Evolutionary conservation across 1,140 invertebrate genomes (phyloP), one percentile per base, ranked within the genome.

Genomic region (Leptoteleia sp.): DNA sequence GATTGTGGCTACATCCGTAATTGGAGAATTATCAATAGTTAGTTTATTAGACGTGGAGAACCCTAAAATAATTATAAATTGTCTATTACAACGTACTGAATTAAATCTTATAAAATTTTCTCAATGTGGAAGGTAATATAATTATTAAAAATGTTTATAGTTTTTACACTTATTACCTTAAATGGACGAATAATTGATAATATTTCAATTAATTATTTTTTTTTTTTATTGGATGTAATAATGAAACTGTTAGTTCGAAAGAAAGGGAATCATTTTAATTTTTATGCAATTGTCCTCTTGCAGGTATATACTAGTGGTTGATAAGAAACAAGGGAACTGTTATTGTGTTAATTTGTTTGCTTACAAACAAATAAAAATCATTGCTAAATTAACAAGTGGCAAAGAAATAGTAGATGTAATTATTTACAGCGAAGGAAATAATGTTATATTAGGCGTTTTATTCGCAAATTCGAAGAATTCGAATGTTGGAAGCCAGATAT

Each of bases 31-130:
- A 13, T 7, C 45, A 0, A 54, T 88, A 3, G 4, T 88, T 0
- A 81, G 76, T 27, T 31, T 86, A 0, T 8, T 57, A 0, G 4
- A 82, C 9, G 81, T 81, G 1, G 11, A 72, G 7, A 55, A 76
- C 13, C 86, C 87, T 7, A 59, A 7, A 25, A 55, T 85, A 4
- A 38, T 84, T 1, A 61, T 52, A 7, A 54, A 55, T 1, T 81
- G 71, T 72, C 31, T 48, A 12, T 9, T 89, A 3, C 84, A 89
- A 9, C 37, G 5, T 0, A 64, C 50, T 0, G 27, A 52, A 1
- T 42, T 89, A 25, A 82, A 89, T 76, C 11, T 88, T 0, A 40
- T 88, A 5, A 89, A 85, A 42, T 85, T 89, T 55, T 88, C 86
- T 0, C 52, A 72, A 0, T 81, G 80, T 43, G 88, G 87, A 43